Evolutionary conservation across 2,888 invertebrate species (phyloP).

Genomic region (Melanostoma scalare): DNA sequence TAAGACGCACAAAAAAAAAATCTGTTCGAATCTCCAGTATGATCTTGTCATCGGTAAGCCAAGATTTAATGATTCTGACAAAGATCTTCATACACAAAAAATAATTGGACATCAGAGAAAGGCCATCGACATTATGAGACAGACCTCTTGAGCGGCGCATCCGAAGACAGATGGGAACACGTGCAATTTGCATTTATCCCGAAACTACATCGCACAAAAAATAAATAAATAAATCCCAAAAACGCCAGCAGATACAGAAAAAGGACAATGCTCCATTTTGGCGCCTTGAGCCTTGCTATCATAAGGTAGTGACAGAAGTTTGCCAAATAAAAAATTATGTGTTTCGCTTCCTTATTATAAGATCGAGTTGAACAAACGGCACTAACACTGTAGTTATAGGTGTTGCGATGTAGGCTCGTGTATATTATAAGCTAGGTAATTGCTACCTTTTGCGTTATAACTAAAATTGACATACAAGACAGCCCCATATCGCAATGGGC

Average conservation of each 20-base stretch:
- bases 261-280: conserved; percentile 42
- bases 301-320: conserved; percentile 58
- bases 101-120: conserved; percentile 59
- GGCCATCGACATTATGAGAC: conserved; percentile 15
- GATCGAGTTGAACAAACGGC: conserved; percentile 58
- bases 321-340: conserved; percentile 41
- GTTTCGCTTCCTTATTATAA: conserved; percentile 5
- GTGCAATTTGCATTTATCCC: conserved; percentile 58
- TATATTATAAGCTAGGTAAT: conserved; percentile 62
- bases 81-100: conserved; percentile 34
- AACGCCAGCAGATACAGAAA: background rate
- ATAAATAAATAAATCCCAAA: conserved; percentile 14
- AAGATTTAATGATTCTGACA: conserved; percentile 51
- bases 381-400: conserved; percentile 7
- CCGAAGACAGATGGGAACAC: conserved; percentile 63
- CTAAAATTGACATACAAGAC: conserved; percentile 73
- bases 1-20: too few relatives aligned
- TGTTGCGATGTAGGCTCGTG: conserved; percentile 44
- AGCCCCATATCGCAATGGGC: conserved; percentile 17
- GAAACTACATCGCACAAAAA: background rate
- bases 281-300: conserved; percentile 54
- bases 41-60: conserved; percentile 60
- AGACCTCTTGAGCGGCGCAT: conserved; percentile 34
- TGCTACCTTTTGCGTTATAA: conserved; percentile 67
- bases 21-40: conserved; percentile 45